A percentile compares a stretch with the other conserved stretches of the same genome.
Conservation (phyloP, 2,888 invertebrate species). For the Digitonthophagus gazella region DNA sequence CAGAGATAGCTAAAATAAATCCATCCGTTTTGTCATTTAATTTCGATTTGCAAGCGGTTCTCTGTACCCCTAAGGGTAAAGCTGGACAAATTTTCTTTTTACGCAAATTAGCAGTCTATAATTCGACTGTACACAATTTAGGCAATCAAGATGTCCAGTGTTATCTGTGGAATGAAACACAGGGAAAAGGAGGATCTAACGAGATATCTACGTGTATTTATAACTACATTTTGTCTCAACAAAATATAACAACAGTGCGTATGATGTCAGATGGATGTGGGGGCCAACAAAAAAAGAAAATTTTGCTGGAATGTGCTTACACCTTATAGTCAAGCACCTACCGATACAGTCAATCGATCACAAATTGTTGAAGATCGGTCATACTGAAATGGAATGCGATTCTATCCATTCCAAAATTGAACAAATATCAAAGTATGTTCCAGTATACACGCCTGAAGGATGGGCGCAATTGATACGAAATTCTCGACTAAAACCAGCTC, state of each 20-base stretch:
- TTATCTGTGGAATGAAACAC: conserved; percentile 40
- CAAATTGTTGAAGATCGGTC: conserved; percentile 20
- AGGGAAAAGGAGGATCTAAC: conserved; percentile 39
- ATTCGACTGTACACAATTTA: conserved; percentile 42
- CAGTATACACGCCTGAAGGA: conserved; percentile 38
- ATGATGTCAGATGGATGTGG: conserved; percentile 34
- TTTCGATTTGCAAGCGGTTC: conserved; percentile 40
- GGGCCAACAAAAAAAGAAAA: conserved; percentile 34
- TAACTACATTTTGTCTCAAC: conserved; percentile 29
- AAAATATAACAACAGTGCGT: conserved; percentile 19
- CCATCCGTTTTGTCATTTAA: conserved; percentile 34
- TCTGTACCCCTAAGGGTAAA: conserved; percentile 36
- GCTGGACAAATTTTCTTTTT: conserved; percentile 39
- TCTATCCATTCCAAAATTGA: conserved; percentile 38
- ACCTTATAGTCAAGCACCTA: conserved; percentile 11
- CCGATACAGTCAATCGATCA: background rate
- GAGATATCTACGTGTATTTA: conserved; percentile 38
- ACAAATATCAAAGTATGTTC: conserved; percentile 35
- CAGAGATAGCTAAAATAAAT: conserved; percentile 26
- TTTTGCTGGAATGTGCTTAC: conserved; percentile 31
- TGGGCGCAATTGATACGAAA: conserved; percentile 32
- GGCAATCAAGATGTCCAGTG: conserved; percentile 39
- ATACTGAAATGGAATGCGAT: conserved; percentile 34
- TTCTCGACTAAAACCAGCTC: no score
- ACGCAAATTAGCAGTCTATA: conserved; percentile 40